Percentiles rank a stretch among this genome's conserved stretches.
Conservation (phyloP, 2,797 vertebrate genomes). For the Etheostoma nigrum region DNA sequence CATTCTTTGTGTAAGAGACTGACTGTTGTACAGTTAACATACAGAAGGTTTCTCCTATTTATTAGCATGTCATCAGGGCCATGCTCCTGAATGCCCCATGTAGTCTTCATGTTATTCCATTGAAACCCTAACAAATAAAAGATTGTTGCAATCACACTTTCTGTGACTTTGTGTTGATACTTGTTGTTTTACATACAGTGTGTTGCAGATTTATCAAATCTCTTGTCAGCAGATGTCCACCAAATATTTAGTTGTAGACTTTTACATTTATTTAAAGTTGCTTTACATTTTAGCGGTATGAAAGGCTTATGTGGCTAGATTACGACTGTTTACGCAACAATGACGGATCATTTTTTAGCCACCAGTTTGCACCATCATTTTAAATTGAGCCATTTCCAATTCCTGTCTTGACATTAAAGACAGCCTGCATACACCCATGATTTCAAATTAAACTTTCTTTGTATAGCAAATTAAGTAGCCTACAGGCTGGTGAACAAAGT, state of each 20-base stretch:
- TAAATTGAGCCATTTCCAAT: too few species aligned
- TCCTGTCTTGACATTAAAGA: too few species aligned
- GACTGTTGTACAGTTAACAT: slow-evolving; percentile 60
- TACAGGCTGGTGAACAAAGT: neutral
- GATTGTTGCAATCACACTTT: slow-evolving; percentile 40
- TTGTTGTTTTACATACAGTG: neutral
- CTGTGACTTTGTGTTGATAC: slow-evolving; percentile 5
- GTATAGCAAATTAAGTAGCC: neutral
- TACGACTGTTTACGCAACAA: neutral
- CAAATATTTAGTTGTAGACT: neutral
- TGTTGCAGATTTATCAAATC: neutral
- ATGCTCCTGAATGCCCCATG: slow-evolving; percentile 63
- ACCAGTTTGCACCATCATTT: neutral
- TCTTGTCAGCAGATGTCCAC: neutral
- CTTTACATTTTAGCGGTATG: neutral
- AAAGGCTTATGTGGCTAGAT: neutral
- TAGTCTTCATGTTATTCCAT: slow-evolving; percentile 77
- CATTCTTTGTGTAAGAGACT: slow-evolving; percentile 32
- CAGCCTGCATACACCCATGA: neutral
- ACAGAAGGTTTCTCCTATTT: slow-evolving; percentile 79
- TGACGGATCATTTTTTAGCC: neutral
- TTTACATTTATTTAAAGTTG: neutral
- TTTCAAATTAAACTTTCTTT: neutral
- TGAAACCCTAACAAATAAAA: slow-evolving; percentile 81
- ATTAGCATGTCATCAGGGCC: slow-evolving; percentile 76